Conservation (phyloP, 1,140 invertebrate genomes). For the Steinernema khuongi region DNA sequence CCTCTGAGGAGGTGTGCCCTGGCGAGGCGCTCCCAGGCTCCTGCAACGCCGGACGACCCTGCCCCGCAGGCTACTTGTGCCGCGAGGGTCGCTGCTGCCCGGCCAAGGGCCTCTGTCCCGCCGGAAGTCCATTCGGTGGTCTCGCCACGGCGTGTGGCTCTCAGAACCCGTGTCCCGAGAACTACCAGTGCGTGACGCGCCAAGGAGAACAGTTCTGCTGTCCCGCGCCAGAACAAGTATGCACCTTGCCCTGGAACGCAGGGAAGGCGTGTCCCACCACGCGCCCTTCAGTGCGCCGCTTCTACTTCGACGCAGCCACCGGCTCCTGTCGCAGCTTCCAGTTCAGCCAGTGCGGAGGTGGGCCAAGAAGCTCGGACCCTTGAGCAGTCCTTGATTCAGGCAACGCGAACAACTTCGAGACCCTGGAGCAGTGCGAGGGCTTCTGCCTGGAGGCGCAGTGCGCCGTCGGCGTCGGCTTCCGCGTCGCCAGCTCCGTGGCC, state of each 20-base stretch:
- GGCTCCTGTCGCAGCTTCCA: conserved; percentile 58
- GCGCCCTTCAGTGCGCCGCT: conserved; percentile 42
- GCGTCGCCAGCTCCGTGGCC: conserved; percentile 53
- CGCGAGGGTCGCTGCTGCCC: conserved; percentile 54
- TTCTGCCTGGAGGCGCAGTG: conserved; percentile 57
- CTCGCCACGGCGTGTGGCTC: conserved; percentile 47
- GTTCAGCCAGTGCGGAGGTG: conserved; percentile 58
- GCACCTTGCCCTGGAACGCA: conserved; percentile 30
- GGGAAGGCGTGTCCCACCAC: conserved; percentile 30
- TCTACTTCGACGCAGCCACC: conserved; percentile 56
- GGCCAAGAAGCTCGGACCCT: too few relatives aligned
- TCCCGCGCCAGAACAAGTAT: conserved; percentile 49
- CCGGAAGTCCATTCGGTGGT: conserved; percentile 51
- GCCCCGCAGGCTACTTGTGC: conserved; percentile 50
- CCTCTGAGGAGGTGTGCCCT: conserved; percentile 44
- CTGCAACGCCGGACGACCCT: conserved; percentile 48
- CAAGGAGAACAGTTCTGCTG: conserved; percentile 56
- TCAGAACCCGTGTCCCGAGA: conserved; percentile 55
- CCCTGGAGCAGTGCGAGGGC: conserved; percentile 58
- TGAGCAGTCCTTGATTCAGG: too few relatives aligned
- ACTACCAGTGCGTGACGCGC: conserved; percentile 55
- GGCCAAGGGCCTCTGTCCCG: conserved; percentile 53
- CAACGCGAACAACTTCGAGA: conserved; percentile 58
- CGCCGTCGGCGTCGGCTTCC: conserved; percentile 33
- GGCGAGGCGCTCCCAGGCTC: conserved; percentile 48